These are phyloP conservation scores for Phaenicophaeus curvirostris DNA, from an alignment of 2,797 vertebrate species.

Conservation along the genomic window DNA sequence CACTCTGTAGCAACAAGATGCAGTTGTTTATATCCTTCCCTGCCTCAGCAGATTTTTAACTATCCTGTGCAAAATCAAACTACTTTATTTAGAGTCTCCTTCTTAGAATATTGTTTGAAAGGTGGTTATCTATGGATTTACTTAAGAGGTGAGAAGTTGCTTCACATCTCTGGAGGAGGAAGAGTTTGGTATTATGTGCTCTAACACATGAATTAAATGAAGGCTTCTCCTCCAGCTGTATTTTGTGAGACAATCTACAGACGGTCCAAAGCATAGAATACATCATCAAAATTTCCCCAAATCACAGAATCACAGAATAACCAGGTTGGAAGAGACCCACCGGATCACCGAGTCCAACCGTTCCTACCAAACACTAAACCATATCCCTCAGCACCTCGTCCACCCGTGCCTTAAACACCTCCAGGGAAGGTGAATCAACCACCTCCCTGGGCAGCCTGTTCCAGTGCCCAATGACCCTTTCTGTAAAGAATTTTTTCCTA, in stretches of 20 bases:
- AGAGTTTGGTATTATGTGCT: background rate
- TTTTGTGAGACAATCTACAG: background rate
- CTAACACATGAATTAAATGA: background rate
- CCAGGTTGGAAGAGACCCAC: too few species aligned
- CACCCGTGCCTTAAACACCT: too few species aligned
- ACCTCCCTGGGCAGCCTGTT: too few species aligned
- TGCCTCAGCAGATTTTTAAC: background rate
- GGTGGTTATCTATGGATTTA: background rate
- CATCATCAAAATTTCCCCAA: background rate
- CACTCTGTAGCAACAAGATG: fast-evolving
- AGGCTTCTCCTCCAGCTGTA: background rate
- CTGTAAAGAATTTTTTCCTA: too few species aligned
- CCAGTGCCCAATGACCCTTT: too few species aligned
- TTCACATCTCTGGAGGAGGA: background rate
- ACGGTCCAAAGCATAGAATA: background rate
- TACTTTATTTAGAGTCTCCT: background rate
- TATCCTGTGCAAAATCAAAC: background rate
- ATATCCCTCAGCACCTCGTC: too few species aligned
- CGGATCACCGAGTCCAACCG: too few species aligned
- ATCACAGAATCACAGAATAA: too few species aligned
- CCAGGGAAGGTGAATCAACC: too few species aligned
- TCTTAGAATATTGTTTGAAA: background rate
- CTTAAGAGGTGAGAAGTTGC: background rate
- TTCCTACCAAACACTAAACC: too few species aligned
- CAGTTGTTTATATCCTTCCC: background rate